These are phyloP conservation scores for Pecten maximus DNA, from an alignment of 2,888 invertebrate genomes.

Conservation along the genomic window DNA sequence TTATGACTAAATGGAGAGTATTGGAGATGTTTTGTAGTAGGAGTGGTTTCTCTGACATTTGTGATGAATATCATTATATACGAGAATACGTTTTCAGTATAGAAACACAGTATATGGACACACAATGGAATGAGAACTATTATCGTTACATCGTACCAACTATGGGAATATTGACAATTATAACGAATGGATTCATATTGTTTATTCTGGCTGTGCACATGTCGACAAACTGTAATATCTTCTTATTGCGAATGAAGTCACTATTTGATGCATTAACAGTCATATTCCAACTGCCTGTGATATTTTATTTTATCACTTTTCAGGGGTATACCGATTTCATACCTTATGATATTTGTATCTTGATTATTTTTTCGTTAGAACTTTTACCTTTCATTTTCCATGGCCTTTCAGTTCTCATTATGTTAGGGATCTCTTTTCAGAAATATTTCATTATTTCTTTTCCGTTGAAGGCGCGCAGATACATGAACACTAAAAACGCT, in stretches of 20 bases:
- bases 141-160: neutral
- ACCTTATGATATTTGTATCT: neutral
- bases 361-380: neutral
- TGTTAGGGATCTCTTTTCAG: neutral
- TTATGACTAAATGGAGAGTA: too few species aligned
- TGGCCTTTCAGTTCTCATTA: neutral
- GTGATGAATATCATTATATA: neutral
- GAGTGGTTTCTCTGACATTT: neutral
- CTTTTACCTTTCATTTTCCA: neutral
- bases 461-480: neutral
- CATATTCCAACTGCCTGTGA: neutral
- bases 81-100: neutral
- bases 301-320: neutral
- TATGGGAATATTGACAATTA: neutral
- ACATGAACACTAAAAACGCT: neutral
- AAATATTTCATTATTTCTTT: neutral
- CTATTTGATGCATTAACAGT: neutral
- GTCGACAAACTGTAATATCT: neutral
- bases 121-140: neutral
- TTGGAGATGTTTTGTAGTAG: too few species aligned
- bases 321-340: neutral
- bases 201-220: neutral
- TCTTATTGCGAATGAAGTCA: neutral
- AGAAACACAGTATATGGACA: neutral
- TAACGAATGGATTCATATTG: neutral